phyloP scores from a whole-genome alignment of 1,140 invertebrate genomes.

The Drosophila simulans region DNA sequence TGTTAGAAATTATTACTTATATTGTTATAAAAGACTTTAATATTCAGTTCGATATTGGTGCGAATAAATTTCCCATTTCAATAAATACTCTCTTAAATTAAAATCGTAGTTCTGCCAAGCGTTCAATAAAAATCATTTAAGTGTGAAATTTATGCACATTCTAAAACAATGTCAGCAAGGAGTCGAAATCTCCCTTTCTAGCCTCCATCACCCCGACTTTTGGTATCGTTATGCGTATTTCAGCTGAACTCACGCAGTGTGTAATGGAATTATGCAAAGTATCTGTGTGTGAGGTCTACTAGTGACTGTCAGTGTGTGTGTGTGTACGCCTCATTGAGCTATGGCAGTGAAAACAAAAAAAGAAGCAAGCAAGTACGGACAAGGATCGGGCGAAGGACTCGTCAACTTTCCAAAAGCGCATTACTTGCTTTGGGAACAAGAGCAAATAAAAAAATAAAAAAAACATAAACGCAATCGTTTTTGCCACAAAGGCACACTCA shows the following conservation, averaged over 20 bases:
- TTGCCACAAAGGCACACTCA: conserved; percentile 16
- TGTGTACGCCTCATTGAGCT: conserved; percentile 61
- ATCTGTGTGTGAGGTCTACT: conserved; percentile 14
- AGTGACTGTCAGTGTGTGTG: neutral
- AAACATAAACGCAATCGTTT: conserved; percentile 30
- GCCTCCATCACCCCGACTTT: neutral
- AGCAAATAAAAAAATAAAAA: conserved; percentile 5
- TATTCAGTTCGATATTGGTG: too few relatives aligned
- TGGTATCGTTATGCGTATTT: conserved; percentile 35
- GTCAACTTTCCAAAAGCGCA: conserved; percentile 71
- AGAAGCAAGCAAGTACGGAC: conserved; percentile 20
- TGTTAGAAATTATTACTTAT: too few relatives aligned
- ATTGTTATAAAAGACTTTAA: too few relatives aligned
- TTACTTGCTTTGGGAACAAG: conserved; percentile 32
- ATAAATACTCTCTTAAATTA: conserved; percentile 14
- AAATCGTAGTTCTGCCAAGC: neutral
- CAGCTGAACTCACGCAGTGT: conserved; percentile 39
- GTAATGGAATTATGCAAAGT: conserved; percentile 69
- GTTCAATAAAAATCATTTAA: conserved; percentile 57
- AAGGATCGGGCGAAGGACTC: conserved; percentile 59
- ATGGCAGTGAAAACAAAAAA: conserved; percentile 22
- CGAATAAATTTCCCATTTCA: neutral
- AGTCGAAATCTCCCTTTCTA: neutral
- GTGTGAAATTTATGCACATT: conserved; percentile 65
- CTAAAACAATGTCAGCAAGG: conserved; percentile 25